Evolutionary conservation across 1,140 invertebrate species (phyloP), one percentile per base, ranked within the genome.

Genomic region (Copidosoma floridanum): DNA sequence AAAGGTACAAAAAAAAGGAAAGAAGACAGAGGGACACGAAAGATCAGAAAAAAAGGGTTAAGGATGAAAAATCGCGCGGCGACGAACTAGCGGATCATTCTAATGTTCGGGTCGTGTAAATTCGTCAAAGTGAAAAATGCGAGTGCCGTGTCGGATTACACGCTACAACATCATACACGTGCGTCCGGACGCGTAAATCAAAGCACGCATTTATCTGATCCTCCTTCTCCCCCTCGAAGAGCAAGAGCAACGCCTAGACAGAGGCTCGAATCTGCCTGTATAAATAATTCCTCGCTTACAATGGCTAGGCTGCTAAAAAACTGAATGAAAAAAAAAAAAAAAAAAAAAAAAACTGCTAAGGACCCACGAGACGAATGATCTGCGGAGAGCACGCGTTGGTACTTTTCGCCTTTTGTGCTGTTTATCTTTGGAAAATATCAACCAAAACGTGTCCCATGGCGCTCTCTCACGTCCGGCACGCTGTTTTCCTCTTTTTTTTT

Each of bases 381-480:
- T 46, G 41, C 41, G 29, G 57, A 59, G 43, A 60, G 41, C 37
- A n/a, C n/a, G 26, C 14, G 29, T 26, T 50, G 23, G 21, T 59
- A 21, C 32, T 59, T 40, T 41, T 44, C 23, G 2, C n/a, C 29
- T 24, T 35, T 51, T 50, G 18, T 23, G 26, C 53, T 46, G 18
- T 40, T 54, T 60, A 54, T 60, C 57, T 46, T 53, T 43, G 50
- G 38, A 43, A 27, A 43, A 26, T 53, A 59, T 59, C 57, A 52
- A 3, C 27, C 1, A 50, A 44, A 52, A 24, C 23, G 38, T 21
- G 38, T 3, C 41, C 27, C 27, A n/a, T n/a, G n/a, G n/a, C n/a
- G n/a, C n/a, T n/a, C 29, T 32, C 29, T 6, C 29, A 8, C 29
- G 29, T 32, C 29, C 29, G 29, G n/a, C n/a, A n/a, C n/a, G n/a